Evolutionary conservation across 2,797 vertebrate genomes (phyloP).

Genomic region (Tapirus indicus): DNA sequence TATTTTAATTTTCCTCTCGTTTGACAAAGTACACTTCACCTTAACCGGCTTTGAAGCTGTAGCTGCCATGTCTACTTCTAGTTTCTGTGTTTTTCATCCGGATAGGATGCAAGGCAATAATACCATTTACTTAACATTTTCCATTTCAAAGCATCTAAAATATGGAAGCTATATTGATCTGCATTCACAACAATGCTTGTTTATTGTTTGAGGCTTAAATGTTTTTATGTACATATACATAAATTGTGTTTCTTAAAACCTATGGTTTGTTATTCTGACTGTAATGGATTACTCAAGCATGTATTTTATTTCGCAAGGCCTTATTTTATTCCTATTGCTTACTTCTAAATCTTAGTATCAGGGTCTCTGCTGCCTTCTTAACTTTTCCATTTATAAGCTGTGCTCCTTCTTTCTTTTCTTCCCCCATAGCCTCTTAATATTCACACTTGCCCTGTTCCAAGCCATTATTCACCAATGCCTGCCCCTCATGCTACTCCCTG

Average conservation of each 20-base stretch:
- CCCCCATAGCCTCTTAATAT: not conserved
- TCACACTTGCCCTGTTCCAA: not conserved
- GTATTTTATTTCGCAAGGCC: not conserved
- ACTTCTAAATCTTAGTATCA: not conserved
- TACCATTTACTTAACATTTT: constrained; percentile 51
- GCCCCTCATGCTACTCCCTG: not conserved
- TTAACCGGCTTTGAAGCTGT: not conserved
- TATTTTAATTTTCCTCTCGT: constrained; percentile 58
- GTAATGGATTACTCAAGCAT: not conserved
- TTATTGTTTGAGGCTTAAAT: constrained; percentile 57
- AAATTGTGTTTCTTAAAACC: not conserved
- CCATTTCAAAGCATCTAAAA: constrained; percentile 41
- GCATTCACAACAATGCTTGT: not conserved
- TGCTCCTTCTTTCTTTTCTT: not conserved
- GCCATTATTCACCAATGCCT: not conserved
- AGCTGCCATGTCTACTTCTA: not conserved
- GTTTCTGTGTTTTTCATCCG: not conserved
- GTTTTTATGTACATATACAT: constrained; percentile 32
- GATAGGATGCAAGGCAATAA: not conserved
- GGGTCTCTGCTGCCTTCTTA: not conserved
- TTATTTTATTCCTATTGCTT: not conserved
- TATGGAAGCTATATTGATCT: constrained; percentile 41
- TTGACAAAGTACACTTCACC: not conserved
- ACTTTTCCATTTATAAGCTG: not conserved
- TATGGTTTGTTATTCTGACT: not conserved